Percentiles rank a stretch among this genome's conserved stretches.
phyloP scores from a whole-genome alignment of 1,140 invertebrate species.

The Diploscapter pachys region DNA sequence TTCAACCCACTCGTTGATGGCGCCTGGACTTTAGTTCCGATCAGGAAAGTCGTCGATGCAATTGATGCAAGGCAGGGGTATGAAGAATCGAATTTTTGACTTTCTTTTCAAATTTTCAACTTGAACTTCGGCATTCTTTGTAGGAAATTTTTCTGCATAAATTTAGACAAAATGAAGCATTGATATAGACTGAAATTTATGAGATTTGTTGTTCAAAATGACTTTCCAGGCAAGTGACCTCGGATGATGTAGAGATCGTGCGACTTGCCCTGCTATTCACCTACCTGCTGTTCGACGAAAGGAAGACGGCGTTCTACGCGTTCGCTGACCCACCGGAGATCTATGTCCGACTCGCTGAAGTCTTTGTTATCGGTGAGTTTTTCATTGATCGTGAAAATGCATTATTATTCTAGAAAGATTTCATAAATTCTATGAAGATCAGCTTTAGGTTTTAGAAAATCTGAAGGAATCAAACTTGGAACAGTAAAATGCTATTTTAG shows the following conservation, averaged over 20 bases:
- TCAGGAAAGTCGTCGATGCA: slow-evolving; percentile 40
- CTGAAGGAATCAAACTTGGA: too few relatives aligned
- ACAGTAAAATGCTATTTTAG: background rate
- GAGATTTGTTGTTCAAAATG: background rate
- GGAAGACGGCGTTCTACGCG: slow-evolving; percentile 35
- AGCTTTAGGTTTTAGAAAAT: too few relatives aligned
- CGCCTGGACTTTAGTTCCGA: slow-evolving; percentile 41
- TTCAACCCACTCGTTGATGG: slow-evolving; percentile 36
- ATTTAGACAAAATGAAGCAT: background rate
- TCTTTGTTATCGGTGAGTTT: slow-evolving; percentile 40
- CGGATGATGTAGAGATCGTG: slow-evolving; percentile 44
- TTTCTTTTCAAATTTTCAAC: background rate
- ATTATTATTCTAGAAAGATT: background rate
- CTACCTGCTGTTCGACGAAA: slow-evolving; percentile 30
- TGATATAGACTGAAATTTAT: slow-evolving; percentile 20
- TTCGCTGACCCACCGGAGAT: slow-evolving; percentile 37
- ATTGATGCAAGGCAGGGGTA: slow-evolving; percentile 17
- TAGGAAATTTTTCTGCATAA: background rate
- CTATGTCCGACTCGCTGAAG: slow-evolving; percentile 33
- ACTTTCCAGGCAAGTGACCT: slow-evolving; percentile 14
- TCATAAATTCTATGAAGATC: slow-evolving; percentile 1
- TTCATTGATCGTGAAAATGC: background rate
- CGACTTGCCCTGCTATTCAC: slow-evolving; percentile 41
- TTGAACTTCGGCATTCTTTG: background rate
- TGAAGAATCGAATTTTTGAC: too few relatives aligned